Conservation (phyloP, 2,797 vertebrate species). For the Amphiprion clarkii region DNA sequence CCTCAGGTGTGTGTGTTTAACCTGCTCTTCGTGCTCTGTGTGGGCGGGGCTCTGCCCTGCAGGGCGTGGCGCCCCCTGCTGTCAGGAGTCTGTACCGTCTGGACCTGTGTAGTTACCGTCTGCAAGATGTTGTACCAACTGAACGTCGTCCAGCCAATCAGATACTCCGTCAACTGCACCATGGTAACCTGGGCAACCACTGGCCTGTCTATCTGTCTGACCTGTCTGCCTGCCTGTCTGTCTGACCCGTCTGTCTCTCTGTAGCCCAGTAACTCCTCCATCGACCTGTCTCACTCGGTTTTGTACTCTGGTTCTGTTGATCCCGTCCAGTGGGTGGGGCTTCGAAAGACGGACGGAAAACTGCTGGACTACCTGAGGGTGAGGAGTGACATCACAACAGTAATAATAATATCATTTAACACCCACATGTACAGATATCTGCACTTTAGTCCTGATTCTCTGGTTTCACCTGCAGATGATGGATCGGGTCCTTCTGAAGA, state of each 20-base stretch:
- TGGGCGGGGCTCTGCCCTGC: constrained; percentile 93
- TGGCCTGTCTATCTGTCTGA: neutral
- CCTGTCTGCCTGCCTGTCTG: neutral
- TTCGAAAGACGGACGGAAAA: constrained; percentile 86
- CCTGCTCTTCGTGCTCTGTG: constrained; percentile 92
- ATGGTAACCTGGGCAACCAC: constrained; percentile 78
- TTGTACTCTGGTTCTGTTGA: constrained; percentile 86
- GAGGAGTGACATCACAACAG: constrained; percentile 50
- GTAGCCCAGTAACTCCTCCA: constrained; percentile 75
- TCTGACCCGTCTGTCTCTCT: constrained; percentile 33
- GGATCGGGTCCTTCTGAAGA: no score
- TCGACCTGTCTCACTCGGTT: constrained; percentile 67
- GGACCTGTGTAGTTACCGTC: constrained; percentile 95
- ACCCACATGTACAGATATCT: no score
- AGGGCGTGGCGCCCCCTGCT: constrained; percentile 90
- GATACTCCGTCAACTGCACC: constrained; percentile 90
- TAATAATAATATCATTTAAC: no score
- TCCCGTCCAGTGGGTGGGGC: constrained; percentile 94
- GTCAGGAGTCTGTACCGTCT: constrained; percentile 93
- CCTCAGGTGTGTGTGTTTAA: constrained; percentile 94
- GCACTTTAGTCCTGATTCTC: no score
- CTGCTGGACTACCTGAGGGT: constrained; percentile 93
- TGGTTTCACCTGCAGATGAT: no score
- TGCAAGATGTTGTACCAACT: constrained; percentile 99
- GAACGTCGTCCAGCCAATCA: constrained; percentile 88